Conservation (phyloP, 2,113 vertebrate genomes). For the Protobothrops mucrosquamatus region DNA sequence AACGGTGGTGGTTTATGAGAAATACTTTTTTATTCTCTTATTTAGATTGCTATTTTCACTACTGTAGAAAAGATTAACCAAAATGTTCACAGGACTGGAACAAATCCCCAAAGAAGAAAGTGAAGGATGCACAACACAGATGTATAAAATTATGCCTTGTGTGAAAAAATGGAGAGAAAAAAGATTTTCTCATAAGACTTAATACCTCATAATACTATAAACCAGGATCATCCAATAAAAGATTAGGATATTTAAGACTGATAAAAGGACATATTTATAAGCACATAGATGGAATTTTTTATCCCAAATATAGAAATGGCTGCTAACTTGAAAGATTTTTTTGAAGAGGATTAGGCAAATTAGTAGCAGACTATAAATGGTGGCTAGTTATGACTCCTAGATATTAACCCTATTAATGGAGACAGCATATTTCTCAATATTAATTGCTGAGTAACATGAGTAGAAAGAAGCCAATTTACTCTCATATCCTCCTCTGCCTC, state of each 20-base stretch:
- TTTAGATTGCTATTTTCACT: not conserved
- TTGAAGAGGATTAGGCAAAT: not conserved
- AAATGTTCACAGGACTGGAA: not conserved
- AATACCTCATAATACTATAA: not conserved
- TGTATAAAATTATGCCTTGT: not conserved
- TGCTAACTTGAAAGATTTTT: not conserved
- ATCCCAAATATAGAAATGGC: not conserved
- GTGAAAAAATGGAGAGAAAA: not conserved
- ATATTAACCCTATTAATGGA: not conserved
- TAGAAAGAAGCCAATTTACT: not conserved
- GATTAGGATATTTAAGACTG: not conserved
- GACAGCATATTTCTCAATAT: not conserved
- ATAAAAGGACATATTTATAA: not conserved
- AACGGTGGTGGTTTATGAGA: not conserved
- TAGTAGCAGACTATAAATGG: not conserved
- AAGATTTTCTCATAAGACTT: not conserved
- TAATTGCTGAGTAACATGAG: not conserved
- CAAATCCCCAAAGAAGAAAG: not conserved
- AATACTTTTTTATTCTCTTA: not conserved
- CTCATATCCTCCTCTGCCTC: not conserved
- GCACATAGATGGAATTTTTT: not conserved
- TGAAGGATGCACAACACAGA: not conserved
- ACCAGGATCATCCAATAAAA: not conserved
- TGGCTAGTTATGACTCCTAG: not conserved
- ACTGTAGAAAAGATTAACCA: not conserved